Conservation (phyloP, 2,113 vertebrate species). For the western clawed frog (Xenopus tropicalis) region DNA sequence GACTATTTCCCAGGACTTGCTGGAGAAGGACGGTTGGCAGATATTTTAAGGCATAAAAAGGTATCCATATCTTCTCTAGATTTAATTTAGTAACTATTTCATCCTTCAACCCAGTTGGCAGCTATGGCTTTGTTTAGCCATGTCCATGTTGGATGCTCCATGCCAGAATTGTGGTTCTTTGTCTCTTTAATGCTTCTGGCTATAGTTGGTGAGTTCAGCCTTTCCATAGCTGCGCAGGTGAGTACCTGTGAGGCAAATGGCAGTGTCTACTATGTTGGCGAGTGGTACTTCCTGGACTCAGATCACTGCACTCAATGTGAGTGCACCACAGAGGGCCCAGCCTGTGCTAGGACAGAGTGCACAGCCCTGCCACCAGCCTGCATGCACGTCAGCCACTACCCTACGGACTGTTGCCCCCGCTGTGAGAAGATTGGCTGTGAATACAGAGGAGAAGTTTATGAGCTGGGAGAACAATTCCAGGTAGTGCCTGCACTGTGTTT, state of each 20-base stretch:
- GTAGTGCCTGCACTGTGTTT: conserved; percentile 47
- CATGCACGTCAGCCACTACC: conserved; percentile 81
- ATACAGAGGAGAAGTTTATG: conserved; percentile 72
- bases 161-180: background rate
- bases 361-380: conserved; percentile 72
- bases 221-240: conserved; percentile 61
- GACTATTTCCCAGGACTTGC: too few species aligned
- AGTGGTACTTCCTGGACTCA: conserved; percentile 77
- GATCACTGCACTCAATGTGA: conserved; percentile 79
- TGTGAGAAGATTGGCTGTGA: conserved; percentile 80
- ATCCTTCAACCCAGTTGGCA: background rate
- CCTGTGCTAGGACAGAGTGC: conserved; percentile 71
- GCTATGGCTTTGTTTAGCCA: conserved; percentile 1
- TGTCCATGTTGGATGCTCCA: background rate
- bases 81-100: background rate
- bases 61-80: background rate
- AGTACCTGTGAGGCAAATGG: conserved; percentile 73
- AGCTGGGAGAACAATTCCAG: conserved; percentile 73
- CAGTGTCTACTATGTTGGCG: conserved; percentile 73
- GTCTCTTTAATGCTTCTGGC: conserved; percentile 47
- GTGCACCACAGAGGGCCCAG: conserved; percentile 69
- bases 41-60: background rate
- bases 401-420: conserved; percentile 76
- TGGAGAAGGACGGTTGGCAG: background rate
- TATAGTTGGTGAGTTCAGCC: conserved; percentile 45